These are phyloP conservation scores for Eulemur rubriventer DNA, from an alignment of 2,797 vertebrate genomes.

Conservation along the genomic window DNA sequence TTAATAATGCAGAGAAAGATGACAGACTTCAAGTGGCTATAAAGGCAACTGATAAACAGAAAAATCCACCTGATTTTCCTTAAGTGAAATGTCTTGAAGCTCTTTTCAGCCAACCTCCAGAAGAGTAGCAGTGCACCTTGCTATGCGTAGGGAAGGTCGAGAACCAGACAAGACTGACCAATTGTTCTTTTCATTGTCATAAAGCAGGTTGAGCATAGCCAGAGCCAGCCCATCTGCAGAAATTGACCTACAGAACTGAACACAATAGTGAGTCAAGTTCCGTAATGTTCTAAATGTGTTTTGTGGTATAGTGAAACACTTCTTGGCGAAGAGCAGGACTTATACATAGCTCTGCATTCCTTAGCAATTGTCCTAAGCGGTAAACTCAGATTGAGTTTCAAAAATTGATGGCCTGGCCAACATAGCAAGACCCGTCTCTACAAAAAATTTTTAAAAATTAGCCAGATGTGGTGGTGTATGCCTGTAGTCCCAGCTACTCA, in stretches of 20 bases:
- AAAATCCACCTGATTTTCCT: slow-evolving; percentile 79
- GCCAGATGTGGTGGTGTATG: background rate
- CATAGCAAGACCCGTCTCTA: background rate
- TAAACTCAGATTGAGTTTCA: background rate
- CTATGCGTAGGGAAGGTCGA: slow-evolving; percentile 67
- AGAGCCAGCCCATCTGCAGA: slow-evolving; percentile 48
- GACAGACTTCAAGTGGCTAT: slow-evolving; percentile 54
- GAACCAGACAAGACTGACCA: slow-evolving; percentile 72
- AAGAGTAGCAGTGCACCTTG: background rate
- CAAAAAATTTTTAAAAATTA: background rate
- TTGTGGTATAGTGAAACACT: background rate
- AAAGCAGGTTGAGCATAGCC: slow-evolving; percentile 53
- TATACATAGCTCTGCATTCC: accelerated
- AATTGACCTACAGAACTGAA: slow-evolving; percentile 52
- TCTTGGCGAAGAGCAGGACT: background rate
- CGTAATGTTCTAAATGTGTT: background rate
- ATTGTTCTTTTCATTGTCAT: slow-evolving; percentile 68
- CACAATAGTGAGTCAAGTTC: slow-evolving; percentile 41
- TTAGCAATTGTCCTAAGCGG: background rate
- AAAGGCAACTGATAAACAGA: slow-evolving; percentile 65
- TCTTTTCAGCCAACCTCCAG: slow-evolving; percentile 37
- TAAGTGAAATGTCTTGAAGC: slow-evolving; percentile 64
- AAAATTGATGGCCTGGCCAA: background rate
- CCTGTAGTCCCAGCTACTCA: background rate
- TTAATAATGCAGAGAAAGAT: slow-evolving; percentile 74